phyloP scores from a whole-genome alignment of 2,113 vertebrate species.

The Harpagus bidentatus region DNA sequence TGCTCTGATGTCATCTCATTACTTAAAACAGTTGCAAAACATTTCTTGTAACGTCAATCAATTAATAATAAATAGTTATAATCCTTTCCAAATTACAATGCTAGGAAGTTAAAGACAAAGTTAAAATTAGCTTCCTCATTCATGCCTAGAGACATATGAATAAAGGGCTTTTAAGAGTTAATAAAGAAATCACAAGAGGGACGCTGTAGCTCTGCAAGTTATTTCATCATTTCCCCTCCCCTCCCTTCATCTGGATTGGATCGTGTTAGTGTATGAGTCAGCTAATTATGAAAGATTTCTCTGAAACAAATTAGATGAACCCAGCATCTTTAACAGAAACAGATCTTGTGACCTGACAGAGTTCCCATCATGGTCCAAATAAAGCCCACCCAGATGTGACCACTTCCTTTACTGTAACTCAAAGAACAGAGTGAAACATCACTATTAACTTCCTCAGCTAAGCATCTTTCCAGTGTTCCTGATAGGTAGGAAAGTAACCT shows the following conservation, averaged over 20 bases:
- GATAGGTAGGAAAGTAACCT: background rate
- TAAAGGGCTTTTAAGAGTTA: background rate
- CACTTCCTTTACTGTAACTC: conserved; percentile 9
- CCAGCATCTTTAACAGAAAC: conserved; percentile 41
- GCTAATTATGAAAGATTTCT: conserved; percentile 59
- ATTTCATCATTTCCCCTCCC: conserved; percentile 33
- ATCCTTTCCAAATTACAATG: background rate
- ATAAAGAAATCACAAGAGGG: background rate
- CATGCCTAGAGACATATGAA: background rate
- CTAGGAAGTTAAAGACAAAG: background rate
- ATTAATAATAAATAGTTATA: background rate
- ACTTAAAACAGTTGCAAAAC: background rate
- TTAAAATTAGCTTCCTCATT: background rate
- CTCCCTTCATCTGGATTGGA: conserved; percentile 40
- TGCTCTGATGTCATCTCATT: background rate
- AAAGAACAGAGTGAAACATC: background rate
- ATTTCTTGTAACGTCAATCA: background rate
- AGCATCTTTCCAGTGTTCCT: background rate
- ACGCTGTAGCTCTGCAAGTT: background rate
- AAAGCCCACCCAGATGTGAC: conserved; percentile 34
- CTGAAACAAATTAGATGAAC: conserved; percentile 58
- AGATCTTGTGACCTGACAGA: conserved; percentile 33
- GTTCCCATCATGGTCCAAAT: background rate
- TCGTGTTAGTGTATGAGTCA: conserved; percentile 26
- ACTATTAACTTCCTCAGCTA: background rate